Evolutionary conservation across 1,140 invertebrate species (phyloP), one percentile per base, ranked within the genome.

Genomic region (Euwallacea fornicatus): DNA sequence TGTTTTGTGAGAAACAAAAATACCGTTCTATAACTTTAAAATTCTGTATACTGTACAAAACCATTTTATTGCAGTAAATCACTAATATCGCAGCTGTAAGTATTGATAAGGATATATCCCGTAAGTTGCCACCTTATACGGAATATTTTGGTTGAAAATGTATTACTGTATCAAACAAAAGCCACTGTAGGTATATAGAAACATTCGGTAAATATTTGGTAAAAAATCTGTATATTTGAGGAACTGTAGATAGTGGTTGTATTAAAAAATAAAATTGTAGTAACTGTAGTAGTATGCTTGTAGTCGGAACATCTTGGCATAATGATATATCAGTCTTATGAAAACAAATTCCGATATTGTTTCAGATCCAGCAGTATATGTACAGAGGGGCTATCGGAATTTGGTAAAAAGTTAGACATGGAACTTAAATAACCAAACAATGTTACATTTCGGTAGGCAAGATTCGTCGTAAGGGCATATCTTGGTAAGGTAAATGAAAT

Each of bases 281-380:
- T 72, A 67, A 56, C 65, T 71, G 74, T 73, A 50, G 21, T 33
- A 33, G 64, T 72, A 56, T 66, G 33, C 59, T 67, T 71, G 54
- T 71, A 74, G 75, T 79, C 77, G 77, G 78, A 80, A 79, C 77
- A 76, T 72, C 47, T 81, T 81, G 79, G 79, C 79, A 81, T 79
- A 79, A 78, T 77, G 74, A 79, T 78, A 78, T 76, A 80, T 81
- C 79, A 80, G 79, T 80, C 79, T 80, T 80, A 80, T 80, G 71
- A 74, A 72, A 69, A 53, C 71, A 68, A 73, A 75, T 72, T 71
- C 69, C 72, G 66, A 76, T 65, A 67, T 61, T 67, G 60, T 44
- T 71, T 73, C 11, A n/a, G 33, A 15, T 61, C 4, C 42, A 43
- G 42, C 42, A 43, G 9, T 43, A 11, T 44, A 44, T 61, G 33